Evolutionary conservation across 2,888 invertebrate species (phyloP), one percentile per base, ranked within the genome.

Genomic region (Galerucella pusilla): DNA sequence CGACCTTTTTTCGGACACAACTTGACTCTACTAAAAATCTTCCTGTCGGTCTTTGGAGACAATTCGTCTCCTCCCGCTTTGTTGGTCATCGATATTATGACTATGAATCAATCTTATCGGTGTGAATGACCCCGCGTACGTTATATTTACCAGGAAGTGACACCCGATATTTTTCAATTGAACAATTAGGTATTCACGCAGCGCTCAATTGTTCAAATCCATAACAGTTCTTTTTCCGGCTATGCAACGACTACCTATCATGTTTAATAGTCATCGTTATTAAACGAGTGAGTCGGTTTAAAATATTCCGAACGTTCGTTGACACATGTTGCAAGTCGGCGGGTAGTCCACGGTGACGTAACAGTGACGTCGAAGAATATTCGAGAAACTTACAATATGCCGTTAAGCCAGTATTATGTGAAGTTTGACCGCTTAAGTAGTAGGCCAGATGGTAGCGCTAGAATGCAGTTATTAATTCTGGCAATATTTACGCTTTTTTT

Each of bases 391-490:
- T 57, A 57, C 84, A 82, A 83, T 83, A 83, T 83, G 82, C 80
- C 82, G 83, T 68, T 72, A 72, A 65, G 82, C 83, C 85, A 89
- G 49, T 14, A 35, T 35, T 35, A 35, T 35, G 5, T 6, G 90
- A 90, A 89, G 90, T 90, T 82, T 82, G 84, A 84, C 84, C 83
- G 82, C 79, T 79, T 80, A 78, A 77, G 71, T 73, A 70, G 64
- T 63, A 63, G 63, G 63, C 63, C 45, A 7, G 63, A 16, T 42
- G 6, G 16, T 16, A 35, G n/a, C 52, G 7, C 6, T 7, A n/a
- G 1, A 6, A 52, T n/a, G 6, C 6, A 7, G n/a, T 52, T 6
- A n/a, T 52, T 52, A n/a, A 52, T 52, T 52, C n/a, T 52, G 52
- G 6, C 52, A n/a, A 52, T n/a, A 52, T n/a, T 0, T 52, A n/a